Base-by-base conservation (phyloP, 2,113 vertebrate species). In the Melospiza georgiana region DNA sequence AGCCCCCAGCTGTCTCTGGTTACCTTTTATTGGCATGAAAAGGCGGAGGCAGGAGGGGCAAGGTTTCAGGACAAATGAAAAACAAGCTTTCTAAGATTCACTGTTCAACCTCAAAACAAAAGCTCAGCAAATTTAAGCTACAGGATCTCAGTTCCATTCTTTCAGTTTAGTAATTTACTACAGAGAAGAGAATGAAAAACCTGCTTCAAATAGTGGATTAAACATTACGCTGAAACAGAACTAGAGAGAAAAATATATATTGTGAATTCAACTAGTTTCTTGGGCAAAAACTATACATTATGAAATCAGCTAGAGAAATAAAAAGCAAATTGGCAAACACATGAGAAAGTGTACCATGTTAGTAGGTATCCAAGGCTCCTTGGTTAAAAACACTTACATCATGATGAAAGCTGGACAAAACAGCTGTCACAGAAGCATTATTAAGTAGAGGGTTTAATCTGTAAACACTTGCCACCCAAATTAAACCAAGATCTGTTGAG, bases 21-120 rank as follows among this genome's bases (percentile, higher is more conserved):
- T 97, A 96, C 96, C 88, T 97, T 97, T 94, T n/a, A 93, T 93
- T 92, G 58, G 69, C 83, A 92, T 92, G 90, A 94, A 97, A 94
- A 86, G 52, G 28, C 39, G 49, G 51, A 92, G 72, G 63, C 75
- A 77, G 87, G 74, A 84, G 77, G 52, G 48, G 19, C 16, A 87
- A 82, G 66, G 54, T 94, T 96, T 94, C 89, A 77, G 93, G 83
- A 75, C 76, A 92, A 94, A 84, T 61, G 75, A 95, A 95, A 95
- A 97, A 69, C 68, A 87, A 94, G 84, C 86, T 96, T 85, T 92
- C 93, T 90, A 82, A 95, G 87, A 90, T 94, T 85, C 76, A 43
- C 76, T 95, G 90, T 95, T 94, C 77, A 94, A 81, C 44, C 57
- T 84, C 85, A 49, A 89, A 97, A 96, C 82, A 96, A 96, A 96